Evolutionary conservation across 2,113 vertebrate genomes (phyloP).

Genomic region (Myotis davidii): DNA sequence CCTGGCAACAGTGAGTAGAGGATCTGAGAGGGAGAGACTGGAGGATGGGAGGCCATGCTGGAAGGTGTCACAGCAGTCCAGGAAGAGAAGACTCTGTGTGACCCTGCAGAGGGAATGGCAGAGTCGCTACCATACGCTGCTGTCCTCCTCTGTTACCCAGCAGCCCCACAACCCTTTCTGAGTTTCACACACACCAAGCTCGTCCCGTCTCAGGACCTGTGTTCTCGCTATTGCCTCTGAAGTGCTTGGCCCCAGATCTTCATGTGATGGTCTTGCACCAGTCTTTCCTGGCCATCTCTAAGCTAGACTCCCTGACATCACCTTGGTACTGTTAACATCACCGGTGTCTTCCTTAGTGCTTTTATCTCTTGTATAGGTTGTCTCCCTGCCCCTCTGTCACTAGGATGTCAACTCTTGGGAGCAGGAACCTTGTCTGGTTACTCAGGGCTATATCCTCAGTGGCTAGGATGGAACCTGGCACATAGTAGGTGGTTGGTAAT

Average conservation of each 20-base stretch:
- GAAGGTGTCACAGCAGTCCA: neutral
- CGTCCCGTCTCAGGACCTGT: neutral
- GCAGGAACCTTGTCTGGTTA: neutral
- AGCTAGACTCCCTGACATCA: rapidly evolving
- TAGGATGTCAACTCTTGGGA: neutral
- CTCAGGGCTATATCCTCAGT: neutral
- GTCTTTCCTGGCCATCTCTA: neutral
- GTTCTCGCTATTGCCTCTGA: neutral
- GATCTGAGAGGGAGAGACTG: neutral
- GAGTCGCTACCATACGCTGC: rapidly evolving
- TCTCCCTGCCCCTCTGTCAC: neutral
- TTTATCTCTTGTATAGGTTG: neutral
- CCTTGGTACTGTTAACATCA: rapidly evolving
- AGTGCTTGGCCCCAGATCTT: neutral
- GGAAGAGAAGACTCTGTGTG: neutral
- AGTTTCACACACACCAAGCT: too few relatives aligned
- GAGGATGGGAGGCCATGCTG: neutral
- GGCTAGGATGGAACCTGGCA: neutral
- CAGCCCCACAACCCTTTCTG: neutral
- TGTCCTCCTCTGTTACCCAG: neutral
- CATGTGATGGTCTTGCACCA: neutral
- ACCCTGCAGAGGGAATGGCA: neutral
- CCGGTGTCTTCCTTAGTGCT: neutral
- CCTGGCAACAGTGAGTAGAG: neutral
- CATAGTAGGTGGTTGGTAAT: neutral